Percentiles rank a stretch among this genome's conserved stretches.
Conservation (phyloP, 1,140 invertebrate species). For the Drosophila nebulosa region DNA sequence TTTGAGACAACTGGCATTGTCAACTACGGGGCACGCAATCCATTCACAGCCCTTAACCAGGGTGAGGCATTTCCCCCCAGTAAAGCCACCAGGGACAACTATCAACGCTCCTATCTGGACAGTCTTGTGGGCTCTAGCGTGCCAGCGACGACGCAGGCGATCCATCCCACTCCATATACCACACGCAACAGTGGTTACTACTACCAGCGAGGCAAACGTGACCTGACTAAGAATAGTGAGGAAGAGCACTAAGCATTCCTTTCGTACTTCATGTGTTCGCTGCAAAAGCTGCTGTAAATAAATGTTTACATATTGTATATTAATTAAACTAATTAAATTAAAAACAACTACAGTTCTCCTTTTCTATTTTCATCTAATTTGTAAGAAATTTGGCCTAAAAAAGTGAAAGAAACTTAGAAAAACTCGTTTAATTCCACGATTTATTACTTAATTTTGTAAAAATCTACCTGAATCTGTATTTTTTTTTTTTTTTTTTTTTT, state of each 20-base stretch:
- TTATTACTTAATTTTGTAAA: no score
- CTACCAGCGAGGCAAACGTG: constrained; percentile 38
- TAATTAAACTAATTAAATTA: constrained; percentile 47
- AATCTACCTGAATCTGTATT: no score
- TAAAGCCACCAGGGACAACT: constrained; percentile 61
- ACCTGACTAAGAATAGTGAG: constrained; percentile 7
- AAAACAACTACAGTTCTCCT: neutral
- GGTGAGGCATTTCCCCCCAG: constrained; percentile 72
- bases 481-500: no score
- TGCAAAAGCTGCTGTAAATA: constrained; percentile 42
- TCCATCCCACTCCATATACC: constrained; percentile 27
- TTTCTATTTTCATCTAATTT: neutral
- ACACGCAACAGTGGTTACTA: constrained; percentile 54
- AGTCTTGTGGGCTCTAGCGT: constrained; percentile 42
- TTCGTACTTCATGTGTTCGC: neutral
- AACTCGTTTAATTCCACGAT: no score
- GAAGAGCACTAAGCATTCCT: neutral
- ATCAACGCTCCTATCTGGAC: constrained; percentile 64
- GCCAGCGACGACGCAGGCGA: constrained; percentile 11
- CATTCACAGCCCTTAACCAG: constrained; percentile 73
- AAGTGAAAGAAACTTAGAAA: no score
- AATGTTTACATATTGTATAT: constrained; percentile 25
- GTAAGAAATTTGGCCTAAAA: no score
- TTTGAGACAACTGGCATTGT: constrained; percentile 60
- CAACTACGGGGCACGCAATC: constrained; percentile 58